A percentile compares a stretch with the other conserved stretches of the same genome.
Evolutionary conservation across 1,140 invertebrate species (phyloP).

Genomic region (Calosoma granatense): DNA sequence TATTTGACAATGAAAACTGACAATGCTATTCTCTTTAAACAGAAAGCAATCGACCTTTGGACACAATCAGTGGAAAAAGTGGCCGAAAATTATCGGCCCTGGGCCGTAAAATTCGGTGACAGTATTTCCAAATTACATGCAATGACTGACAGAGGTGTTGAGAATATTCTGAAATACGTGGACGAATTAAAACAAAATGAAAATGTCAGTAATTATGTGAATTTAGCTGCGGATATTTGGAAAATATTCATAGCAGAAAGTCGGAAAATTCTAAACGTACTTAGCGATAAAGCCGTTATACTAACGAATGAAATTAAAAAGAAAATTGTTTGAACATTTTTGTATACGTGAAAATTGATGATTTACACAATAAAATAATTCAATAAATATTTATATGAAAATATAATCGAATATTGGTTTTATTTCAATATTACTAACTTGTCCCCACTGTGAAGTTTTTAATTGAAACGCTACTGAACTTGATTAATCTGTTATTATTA

Average conservation of each 20-base stretch:
- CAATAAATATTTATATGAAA: too few species aligned
- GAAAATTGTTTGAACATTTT: background rate
- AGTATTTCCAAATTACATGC: background rate
- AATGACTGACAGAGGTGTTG: background rate
- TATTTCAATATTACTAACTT: too few species aligned
- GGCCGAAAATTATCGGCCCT: background rate
- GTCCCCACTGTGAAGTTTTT: too few species aligned
- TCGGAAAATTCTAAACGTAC: background rate
- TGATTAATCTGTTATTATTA: too few species aligned
- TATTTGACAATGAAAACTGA: background rate
- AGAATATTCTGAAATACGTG: background rate
- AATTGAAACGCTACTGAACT: too few species aligned
- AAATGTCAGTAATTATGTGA: background rate
- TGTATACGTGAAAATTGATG: too few species aligned
- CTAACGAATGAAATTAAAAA: background rate
- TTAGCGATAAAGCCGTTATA: background rate
- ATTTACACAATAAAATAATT: too few species aligned
- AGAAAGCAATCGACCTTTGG: background rate
- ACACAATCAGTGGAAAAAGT: background rate
- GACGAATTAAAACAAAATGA: background rate
- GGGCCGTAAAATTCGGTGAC: background rate
- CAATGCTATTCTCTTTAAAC: background rate
- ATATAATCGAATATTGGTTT: too few species aligned
- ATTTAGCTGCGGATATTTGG: background rate
- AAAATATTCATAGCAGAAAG: background rate